Evolutionary conservation across 2,888 invertebrate species (phyloP).

Genomic region (Melieria omissa): DNA sequence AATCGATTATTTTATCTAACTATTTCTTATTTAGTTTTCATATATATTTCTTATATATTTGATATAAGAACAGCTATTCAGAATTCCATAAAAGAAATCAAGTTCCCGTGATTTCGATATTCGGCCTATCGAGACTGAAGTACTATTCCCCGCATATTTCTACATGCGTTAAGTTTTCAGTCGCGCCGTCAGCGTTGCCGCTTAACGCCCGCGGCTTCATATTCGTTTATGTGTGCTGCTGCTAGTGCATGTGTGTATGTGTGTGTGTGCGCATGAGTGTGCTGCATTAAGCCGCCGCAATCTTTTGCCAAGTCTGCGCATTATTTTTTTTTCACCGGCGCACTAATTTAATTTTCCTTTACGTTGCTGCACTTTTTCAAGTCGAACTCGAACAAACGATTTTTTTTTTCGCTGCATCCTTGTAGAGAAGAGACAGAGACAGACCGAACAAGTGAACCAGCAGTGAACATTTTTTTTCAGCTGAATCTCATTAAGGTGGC

Average conservation of each 20-base stretch:
- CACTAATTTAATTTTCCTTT: slow-evolving; percentile 39
- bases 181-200: too few species aligned
- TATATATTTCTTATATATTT: too few species aligned
- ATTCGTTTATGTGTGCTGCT: neutral
- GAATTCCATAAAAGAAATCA: too few species aligned
- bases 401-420: neutral
- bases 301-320: slow-evolving; percentile 16
- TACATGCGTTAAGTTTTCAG: too few species aligned
- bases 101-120: too few species aligned
- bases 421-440: neutral
- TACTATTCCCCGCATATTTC: too few species aligned
- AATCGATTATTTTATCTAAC: too few species aligned
- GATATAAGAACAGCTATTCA: too few species aligned
- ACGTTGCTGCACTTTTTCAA: slow-evolving; percentile 22
- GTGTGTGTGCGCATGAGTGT: slow-evolving; percentile 15
- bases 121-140: too few species aligned
- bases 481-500: neutral
- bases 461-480: neutral
- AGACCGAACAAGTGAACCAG: too few species aligned
- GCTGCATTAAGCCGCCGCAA: slow-evolving; percentile 12
- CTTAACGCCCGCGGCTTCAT: too few species aligned
- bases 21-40: too few species aligned
- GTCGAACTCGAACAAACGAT: neutral
- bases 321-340: slow-evolving; percentile 23
- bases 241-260: slow-evolving; percentile 7